Evolutionary conservation across 2,888 invertebrate genomes (phyloP), one percentile per base, ranked within the genome.

Genomic region (Parapristionchus giblindavisi): DNA sequence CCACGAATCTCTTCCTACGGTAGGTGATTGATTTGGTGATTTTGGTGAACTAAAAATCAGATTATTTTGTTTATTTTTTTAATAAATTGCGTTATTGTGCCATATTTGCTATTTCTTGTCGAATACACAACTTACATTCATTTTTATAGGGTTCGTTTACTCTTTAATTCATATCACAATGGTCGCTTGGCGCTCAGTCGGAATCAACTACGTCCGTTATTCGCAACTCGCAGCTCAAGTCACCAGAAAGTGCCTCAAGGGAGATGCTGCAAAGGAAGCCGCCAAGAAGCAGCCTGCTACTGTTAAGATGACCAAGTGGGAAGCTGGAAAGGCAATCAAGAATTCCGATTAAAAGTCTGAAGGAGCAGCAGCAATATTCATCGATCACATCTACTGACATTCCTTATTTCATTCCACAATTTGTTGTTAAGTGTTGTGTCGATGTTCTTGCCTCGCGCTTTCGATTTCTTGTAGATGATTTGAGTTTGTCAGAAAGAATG

Each of bases 211-310:
- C 91, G 93, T 96, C 89, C 94, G 94, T 91, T 96, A 94, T 90
- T 96, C 96, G 76, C 93, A 93, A 89, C 94, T 96, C 88, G 95
- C 96, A 87, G 95, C 96, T 29, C 92, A 91, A 87, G 90, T 94
- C 70, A 90, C 96, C 75, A 91, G 96, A 77, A 91, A 92, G 87
- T 92, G 94, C 8, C 89, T 96, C 83, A 96, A 95, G 89, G 89
- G 75, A 54, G 75, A 75, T n/a, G 75, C 75, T 24, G 75, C 54
- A 27, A 75, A 75, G 75, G 75, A 75, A 24, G 75, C 75, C 48
- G 75, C 75, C 21, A 75, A 75, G 75, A 75, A 75, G 61, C 63
- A 65, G 40, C 21, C 75, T 5, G 75, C 75, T 29, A 75, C 75
- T 34, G 63, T 75, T 54, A 75, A 75, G 65, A 65, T 75, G 36